Conservation (phyloP, 2,888 invertebrate genomes). For the Tineola bisselliella region DNA sequence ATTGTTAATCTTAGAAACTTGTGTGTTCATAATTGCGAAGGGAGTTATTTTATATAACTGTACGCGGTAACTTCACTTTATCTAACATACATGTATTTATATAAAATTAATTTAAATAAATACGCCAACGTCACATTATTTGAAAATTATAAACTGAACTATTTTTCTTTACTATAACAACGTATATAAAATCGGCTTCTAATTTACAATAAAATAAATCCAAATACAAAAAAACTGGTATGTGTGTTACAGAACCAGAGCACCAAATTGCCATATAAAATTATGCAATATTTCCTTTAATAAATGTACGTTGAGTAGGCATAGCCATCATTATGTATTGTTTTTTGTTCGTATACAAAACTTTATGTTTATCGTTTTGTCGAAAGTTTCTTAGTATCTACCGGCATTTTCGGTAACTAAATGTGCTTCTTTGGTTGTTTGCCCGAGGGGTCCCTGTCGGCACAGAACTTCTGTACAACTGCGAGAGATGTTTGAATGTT, state of each 20-base stretch:
- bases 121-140: no score
- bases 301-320: no score
- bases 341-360: not conserved
- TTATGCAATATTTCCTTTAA: no score
- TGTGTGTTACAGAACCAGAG: no score
- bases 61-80: not conserved
- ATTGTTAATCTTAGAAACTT: not conserved
- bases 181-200: no score
- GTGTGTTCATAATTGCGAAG: not conserved
- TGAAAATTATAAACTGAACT: no score
- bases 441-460: constrained; percentile 4
- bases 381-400: not conserved
- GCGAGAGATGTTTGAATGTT: constrained; percentile 6
- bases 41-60: not conserved
- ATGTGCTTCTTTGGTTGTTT: constrained; percentile 4
- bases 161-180: no score
- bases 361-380: not conserved
- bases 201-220: no score
- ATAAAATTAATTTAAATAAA: no score
- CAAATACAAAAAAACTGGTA: no score
- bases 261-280: no score
- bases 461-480: not conserved
- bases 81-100: no score
- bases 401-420: constrained; percentile 3
- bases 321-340: not conserved